Evolutionary conservation across 2,797 vertebrate genomes (phyloP).

Genomic region (Lepilemur ruficaudatus): DNA sequence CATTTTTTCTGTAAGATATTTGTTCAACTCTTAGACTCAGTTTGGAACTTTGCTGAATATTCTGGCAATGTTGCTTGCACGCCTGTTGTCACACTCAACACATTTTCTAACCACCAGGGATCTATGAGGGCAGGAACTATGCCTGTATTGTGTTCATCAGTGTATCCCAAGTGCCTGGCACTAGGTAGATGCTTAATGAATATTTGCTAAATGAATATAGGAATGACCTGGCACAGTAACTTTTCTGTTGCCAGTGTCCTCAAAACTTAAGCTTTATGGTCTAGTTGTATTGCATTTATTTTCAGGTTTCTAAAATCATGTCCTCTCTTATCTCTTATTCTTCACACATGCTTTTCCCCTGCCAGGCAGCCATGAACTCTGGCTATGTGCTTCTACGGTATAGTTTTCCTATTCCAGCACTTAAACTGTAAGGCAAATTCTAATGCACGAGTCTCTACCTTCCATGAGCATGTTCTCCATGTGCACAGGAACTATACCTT

Average conservation of each 20-base stretch:
- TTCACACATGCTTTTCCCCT: neutral
- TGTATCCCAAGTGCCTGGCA: neutral
- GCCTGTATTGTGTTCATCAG: neutral
- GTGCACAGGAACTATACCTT: neutral
- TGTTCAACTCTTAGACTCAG: neutral
- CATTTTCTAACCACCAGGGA: neutral
- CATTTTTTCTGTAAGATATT: neutral
- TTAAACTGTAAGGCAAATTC: neutral
- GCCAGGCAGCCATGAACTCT: neutral
- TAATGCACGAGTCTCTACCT: neutral
- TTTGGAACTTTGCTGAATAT: neutral
- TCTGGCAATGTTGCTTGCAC: neutral
- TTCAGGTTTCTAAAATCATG: neutral
- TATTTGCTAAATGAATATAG: neutral
- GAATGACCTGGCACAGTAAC: neutral
- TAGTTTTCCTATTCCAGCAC: neutral
- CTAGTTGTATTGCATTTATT: neutral
- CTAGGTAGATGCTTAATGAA: neutral
- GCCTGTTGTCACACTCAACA: neutral
- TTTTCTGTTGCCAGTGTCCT: neutral
- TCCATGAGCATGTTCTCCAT: neutral
- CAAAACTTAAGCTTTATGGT: neutral
- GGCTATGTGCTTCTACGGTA: fast-evolving
- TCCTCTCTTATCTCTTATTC: neutral
- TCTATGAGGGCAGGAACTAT: neutral